Conservation (phyloP, 37 sponge, comb jelly and placozoan genomes). For the Aplysina aerophoba region DNA sequence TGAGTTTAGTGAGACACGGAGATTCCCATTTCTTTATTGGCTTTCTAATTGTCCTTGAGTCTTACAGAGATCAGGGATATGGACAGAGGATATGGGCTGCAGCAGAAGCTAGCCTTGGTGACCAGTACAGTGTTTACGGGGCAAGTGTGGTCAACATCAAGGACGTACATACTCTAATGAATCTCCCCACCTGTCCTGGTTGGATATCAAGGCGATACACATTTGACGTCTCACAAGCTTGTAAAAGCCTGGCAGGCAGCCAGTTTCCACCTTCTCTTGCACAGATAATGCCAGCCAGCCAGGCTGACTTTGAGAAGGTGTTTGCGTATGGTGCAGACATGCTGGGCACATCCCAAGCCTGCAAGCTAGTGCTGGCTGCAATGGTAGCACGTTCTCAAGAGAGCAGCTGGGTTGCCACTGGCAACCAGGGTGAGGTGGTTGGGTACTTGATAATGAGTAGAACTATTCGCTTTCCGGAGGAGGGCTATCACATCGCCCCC, state of each 20-base stretch:
- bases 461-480: background rate
- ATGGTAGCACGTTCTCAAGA: background rate
- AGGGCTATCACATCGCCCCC: slow-evolving; percentile 1
- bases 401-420: background rate
- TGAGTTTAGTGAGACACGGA: slow-evolving; percentile 3
- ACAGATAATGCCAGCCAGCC: background rate
- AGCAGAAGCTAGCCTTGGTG: background rate
- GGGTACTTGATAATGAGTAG: slow-evolving; percentile 24
- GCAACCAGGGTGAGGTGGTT: background rate
- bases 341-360: background rate
- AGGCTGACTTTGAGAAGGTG: background rate
- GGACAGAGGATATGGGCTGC: slow-evolving; percentile 1
- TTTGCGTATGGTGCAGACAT: background rate
- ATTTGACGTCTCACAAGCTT: background rate
- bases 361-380: background rate
- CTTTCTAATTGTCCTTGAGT: background rate
- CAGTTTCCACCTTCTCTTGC: background rate
- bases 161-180: no score
- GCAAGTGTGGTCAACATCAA: background rate
- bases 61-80: slow-evolving; percentile 13
- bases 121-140: background rate
- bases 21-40: background rate
- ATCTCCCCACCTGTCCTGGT: no score
- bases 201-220: slow-evolving; percentile 19
- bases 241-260: background rate